Percentiles rank a stretch among this genome's conserved stretches.
These are phyloP conservation scores for Coregonus clupeaformis DNA, from an alignment of 2,113 vertebrate genomes.

Conservation along the genomic window DNA sequence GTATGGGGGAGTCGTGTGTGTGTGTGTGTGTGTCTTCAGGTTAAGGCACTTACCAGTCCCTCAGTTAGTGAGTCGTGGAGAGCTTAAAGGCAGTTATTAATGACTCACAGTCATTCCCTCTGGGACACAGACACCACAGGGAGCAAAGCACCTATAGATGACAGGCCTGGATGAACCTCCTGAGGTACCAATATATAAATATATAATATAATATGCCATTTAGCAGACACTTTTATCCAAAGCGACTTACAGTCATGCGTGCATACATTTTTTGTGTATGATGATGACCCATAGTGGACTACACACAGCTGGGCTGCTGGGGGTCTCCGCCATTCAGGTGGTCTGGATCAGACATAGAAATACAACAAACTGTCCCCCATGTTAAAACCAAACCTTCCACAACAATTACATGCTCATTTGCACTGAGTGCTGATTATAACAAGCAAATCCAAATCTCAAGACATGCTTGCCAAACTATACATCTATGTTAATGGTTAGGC, in stretches of 20 bases:
- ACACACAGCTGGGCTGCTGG: neutral
- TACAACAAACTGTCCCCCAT: neutral
- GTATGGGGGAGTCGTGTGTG: too few species aligned
- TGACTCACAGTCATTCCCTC: constrained; percentile 4
- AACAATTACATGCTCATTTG: too few species aligned
- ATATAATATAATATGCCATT: too few species aligned
- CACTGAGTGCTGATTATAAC: too few species aligned
- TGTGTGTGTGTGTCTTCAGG: constrained; percentile 31
- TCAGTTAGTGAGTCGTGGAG: constrained; percentile 41
- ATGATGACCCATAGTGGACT: too few species aligned
- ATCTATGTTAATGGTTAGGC: neutral
- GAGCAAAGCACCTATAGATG: neutral
- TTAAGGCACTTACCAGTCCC: constrained; percentile 68
- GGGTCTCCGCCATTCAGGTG: neutral
- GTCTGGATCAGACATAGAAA: neutral
- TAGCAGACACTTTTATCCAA: too few species aligned
- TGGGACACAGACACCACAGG: constrained; percentile 12
- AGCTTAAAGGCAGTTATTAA: constrained; percentile 14
- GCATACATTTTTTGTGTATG: too few species aligned
- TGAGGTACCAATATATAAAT: too few species aligned
- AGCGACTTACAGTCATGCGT: too few species aligned
- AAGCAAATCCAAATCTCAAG: too few species aligned
- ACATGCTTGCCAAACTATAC: neutral
- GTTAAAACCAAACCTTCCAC: neutral
- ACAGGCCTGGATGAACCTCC: neutral